These are phyloP conservation scores for Folsomia candida DNA, from an alignment of 2,888 invertebrate genomes.

Conservation along the genomic window DNA sequence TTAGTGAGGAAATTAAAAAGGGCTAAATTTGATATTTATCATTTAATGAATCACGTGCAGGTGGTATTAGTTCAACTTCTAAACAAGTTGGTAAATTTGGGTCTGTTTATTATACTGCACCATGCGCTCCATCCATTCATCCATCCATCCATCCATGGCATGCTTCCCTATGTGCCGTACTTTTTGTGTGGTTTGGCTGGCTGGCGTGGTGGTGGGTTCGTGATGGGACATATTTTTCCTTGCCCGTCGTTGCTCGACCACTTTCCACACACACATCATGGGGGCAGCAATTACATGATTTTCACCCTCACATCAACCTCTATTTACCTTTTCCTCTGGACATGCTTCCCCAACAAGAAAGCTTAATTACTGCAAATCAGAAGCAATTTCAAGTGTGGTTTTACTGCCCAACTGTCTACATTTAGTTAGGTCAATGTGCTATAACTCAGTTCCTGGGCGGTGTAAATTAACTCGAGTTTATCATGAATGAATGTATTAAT, in stretches of 20 bases:
- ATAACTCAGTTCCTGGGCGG: background rate
- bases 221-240: background rate
- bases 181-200: too few relatives aligned
- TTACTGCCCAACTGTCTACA: background rate
- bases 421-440: background rate
- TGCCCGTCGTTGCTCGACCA: background rate
- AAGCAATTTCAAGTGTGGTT: background rate
- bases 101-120: background rate
- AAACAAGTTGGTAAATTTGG: background rate
- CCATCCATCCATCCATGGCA: background rate
- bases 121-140: background rate
- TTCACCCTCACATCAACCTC: background rate
- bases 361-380: slow-evolving; percentile 2
- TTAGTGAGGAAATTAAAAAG: slow-evolving; percentile 50
- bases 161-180: too few relatives aligned
- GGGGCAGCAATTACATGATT: background rate
- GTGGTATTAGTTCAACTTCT: slow-evolving; percentile 32
- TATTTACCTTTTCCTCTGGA: background rate
- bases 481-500: background rate
- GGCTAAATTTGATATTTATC: slow-evolving; percentile 51
- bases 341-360: background rate
- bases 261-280: background rate
- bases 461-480: background rate
- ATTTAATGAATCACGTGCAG: slow-evolving; percentile 51
- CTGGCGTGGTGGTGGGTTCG: background rate